A percentile compares a stretch with the other conserved stretches of the same genome.
phyloP scores from a whole-genome alignment of 2,113 vertebrate species.

The Monarcha castaneiventris region DNA sequence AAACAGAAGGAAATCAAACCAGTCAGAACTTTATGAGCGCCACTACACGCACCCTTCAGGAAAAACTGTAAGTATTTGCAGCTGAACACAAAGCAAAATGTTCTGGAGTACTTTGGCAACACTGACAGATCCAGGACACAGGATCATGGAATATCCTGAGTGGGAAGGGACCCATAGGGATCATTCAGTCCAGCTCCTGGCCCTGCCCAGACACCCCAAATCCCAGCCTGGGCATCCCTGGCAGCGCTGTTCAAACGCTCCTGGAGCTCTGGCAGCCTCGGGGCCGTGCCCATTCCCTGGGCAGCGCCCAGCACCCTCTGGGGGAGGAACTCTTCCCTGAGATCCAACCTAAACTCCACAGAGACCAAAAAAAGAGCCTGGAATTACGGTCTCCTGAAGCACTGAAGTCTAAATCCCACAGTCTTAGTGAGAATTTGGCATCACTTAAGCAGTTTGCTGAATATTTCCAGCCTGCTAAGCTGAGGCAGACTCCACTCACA shows the following conservation, averaged over 20 bases:
- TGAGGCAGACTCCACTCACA: not conserved
- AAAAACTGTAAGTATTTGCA: not conserved
- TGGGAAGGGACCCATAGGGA: not conserved
- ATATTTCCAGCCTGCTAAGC: not conserved
- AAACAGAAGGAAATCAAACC: not conserved
- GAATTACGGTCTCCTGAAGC: not conserved
- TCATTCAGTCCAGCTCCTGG: fast-evolving
- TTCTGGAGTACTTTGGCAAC: not conserved
- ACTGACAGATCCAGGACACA: not conserved
- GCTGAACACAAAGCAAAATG: not conserved
- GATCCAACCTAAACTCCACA: not conserved
- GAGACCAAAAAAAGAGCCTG: not conserved
- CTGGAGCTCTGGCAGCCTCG: not conserved
- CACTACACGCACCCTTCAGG: fast-evolving
- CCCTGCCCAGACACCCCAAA: not conserved
- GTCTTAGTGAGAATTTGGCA: not conserved
- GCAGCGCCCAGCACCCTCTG: not conserved
- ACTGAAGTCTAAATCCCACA: not conserved
- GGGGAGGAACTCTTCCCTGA: not conserved
- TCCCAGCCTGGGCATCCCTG: not conserved
- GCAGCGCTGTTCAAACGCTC: fast-evolving
- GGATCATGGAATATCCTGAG: not conserved
- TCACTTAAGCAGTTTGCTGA: not conserved
- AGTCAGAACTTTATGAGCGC: fast-evolving
- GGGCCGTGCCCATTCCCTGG: not conserved